Evolutionary conservation across 35 echinoderm and acorn worm species (phyloP), one percentile per base, ranked within the genome.

Genomic region (Acanthaster planci): DNA sequence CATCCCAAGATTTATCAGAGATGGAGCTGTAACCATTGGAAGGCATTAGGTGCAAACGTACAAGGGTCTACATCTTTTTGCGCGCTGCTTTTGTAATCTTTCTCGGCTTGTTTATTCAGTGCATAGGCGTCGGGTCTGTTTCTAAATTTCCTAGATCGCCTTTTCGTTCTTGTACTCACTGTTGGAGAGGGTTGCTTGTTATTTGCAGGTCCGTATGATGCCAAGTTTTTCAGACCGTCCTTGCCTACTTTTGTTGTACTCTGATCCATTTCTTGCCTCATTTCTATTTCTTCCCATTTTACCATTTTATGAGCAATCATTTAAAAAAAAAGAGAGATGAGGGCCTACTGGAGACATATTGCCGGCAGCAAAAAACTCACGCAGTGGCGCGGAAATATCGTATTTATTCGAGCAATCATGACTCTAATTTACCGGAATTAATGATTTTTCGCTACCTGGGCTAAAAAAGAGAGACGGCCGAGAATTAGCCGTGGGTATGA

Each of bases 401-500:
- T 72, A 72, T 72, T 72, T 72, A 72, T 34, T 34, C 64, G 29
- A 14, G 64, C 64, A 72, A 72, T 72, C 64, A 72, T 72, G 64
- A 34, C 29, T 72, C 64, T 72, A 72, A 72, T 72, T 72, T 72
- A 72, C 64, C 26, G 64, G 64, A 72, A 72, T 72, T 72, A 72
- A 72, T 72, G 64, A 72, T 72, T 72, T 72, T 72, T 72, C 64
- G 64, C 64, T 72, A 72, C 30, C 64, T 72, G 4, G 30, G 64
- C 26, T 29, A 72, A 72, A 55, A n/a, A 60, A 23, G 64, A 34
- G 64, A 72, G 30, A 72, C 64, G 34, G 26, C 64, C 26, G 64
- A 72, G 34, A 72, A 72, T 34, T 34, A 26, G 64, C 64, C 64
- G 19, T 26, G 34, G 64, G 64, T 72, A 72, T 14, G 64, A 72